A percentile compares a stretch with the other conserved stretches of the same genome.
Evolutionary conservation across 2,113 vertebrate species (phyloP).

Genomic region (Chiloscyllium plagiosum): DNA sequence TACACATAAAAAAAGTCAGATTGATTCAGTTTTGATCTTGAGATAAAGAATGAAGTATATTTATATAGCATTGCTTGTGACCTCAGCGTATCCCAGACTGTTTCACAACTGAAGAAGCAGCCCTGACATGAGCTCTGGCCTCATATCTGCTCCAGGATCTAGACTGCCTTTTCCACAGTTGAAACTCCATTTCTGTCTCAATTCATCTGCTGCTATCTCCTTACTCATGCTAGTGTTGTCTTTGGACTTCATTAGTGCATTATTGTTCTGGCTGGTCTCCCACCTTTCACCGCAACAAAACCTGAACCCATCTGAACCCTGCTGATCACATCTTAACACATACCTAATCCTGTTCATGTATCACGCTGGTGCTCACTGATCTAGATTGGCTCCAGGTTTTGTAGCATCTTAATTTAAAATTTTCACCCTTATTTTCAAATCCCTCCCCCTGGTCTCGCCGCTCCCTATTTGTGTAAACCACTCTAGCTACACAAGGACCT

Average conservation of each 20-base stretch:
- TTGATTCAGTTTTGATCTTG: background rate
- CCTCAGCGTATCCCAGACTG: background rate
- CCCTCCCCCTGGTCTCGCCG: too few relatives aligned
- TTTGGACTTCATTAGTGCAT: background rate
- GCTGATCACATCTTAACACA: background rate
- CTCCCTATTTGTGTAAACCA: background rate
- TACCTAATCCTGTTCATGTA: background rate
- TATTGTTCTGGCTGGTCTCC: too few relatives aligned
- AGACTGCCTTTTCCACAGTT: background rate
- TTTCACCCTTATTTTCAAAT: background rate
- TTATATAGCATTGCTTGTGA: background rate
- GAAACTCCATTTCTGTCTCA: background rate
- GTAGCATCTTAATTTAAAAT: background rate
- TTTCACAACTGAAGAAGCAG: background rate
- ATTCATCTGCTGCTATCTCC: background rate
- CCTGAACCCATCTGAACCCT: background rate
- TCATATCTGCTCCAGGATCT: background rate
- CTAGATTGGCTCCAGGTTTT: background rate
- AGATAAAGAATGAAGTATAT: background rate
- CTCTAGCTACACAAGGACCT: background rate
- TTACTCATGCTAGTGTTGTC: background rate
- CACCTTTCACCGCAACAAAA: background rate
- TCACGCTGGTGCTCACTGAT: background rate
- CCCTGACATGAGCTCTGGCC: background rate
- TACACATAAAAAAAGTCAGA: background rate